Conservation (phyloP, 2,113 vertebrate genomes). For the Nymphicus hollandicus region DNA sequence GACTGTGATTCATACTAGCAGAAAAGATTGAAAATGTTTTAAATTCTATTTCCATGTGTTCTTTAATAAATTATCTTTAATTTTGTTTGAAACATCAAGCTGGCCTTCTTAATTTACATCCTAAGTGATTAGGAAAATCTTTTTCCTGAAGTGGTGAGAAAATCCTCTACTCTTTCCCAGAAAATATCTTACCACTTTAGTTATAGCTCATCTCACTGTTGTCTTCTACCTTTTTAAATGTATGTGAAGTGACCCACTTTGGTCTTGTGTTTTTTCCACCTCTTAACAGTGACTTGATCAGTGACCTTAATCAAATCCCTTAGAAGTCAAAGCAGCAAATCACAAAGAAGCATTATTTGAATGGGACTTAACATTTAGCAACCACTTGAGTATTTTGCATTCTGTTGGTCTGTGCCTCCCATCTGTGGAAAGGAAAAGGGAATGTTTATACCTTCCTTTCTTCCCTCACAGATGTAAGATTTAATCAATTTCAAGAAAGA, state of each 20-base stretch:
- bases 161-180: neutral
- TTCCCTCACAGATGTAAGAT: conserved; percentile 35
- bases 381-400: neutral
- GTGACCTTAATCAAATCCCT: neutral
- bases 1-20: neutral
- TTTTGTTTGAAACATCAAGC: neutral
- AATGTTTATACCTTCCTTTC: conserved; percentile 27
- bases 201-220: neutral
- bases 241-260: neutral
- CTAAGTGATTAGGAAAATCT: neutral
- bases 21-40: neutral
- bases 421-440: conserved; percentile 22
- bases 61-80: neutral
- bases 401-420: neutral
- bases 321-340: neutral
- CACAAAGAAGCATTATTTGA: neutral
- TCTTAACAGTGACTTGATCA: neutral
- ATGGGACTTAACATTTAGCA: neutral
- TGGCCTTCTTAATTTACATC: neutral
- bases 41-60: neutral
- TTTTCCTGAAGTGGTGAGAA: neutral
- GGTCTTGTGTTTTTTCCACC: neutral
- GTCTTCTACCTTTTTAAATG: neutral
- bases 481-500: conserved; percentile 39
- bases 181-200: neutral